Evolutionary conservation across 2,113 vertebrate species (phyloP), one percentile per base, ranked within the genome.

Genomic region (Mastomys natalensis): DNA sequence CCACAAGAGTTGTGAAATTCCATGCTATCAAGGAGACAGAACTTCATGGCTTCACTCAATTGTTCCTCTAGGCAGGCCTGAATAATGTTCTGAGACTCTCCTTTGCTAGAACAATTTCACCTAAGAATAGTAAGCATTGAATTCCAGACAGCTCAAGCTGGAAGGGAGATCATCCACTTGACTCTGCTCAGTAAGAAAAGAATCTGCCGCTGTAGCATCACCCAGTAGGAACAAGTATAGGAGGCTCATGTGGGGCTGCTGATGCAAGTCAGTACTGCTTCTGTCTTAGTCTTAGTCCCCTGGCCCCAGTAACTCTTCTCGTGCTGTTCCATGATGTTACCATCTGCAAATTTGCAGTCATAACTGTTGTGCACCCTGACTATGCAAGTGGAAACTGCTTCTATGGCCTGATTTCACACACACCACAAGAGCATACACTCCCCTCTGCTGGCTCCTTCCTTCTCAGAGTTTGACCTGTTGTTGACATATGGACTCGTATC

Each of bases 51-150:
- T 73, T 60, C 3, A 3, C 40, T 95, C 94, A 81, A 13, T 68
- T 89, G 93, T 81, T 97, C 82, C n/a, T 96, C 78, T 94, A 77
- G 86, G 26, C 66, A 62, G 66, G 60, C 37, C 40, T 0, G 7
- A 90, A 81, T 43, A 62, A 91, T 91, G 66, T 90, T 96, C 82
- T 19, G 81, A 95, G 91, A 89, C 9, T 85, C 37, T 89, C 92
- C 95, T 93, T 64, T 53, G 90, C 53, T 64, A 93, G 81, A 91
- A 94, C 89, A 94, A 95, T 89, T 96, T 55, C 37, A 45, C 22
- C 84, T 70, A 93, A 86, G 96, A 96, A 92, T 53, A 86, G 85
- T 31, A 92, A 87, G 91, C 68, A 93, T 91, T 94, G 86, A 48
- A 91, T 93, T 96, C 86, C 90, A 96, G 94, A 87, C 29, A 45